A percentile compares a stretch with the other conserved stretches of the same genome.
These are phyloP conservation scores for Fregata magnificens DNA, from an alignment of 2,113 vertebrate species.

Conservation along the genomic window DNA sequence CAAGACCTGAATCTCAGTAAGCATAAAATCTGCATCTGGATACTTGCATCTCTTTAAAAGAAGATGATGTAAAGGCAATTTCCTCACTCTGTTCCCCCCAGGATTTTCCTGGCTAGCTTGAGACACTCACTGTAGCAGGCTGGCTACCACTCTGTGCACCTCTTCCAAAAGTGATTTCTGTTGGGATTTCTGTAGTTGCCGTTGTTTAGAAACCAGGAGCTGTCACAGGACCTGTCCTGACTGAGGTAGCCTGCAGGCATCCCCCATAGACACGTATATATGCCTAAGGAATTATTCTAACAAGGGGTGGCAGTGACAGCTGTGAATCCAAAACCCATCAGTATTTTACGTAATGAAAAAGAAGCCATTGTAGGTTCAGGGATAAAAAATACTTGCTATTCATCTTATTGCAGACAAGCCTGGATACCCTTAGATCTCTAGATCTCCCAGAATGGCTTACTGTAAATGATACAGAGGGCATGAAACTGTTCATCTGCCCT, in stretches of 20 bases:
- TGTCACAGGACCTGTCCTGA: not conserved
- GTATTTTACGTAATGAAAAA: not conserved
- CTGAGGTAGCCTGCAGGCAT: not conserved
- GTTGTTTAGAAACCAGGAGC: not conserved
- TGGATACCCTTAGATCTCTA: not conserved
- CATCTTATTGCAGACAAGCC: not conserved
- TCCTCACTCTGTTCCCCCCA: not conserved
- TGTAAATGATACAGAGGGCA: not conserved
- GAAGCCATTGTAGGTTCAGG: not conserved
- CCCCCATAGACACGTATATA: rapidly evolving
- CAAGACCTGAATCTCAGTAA: not conserved
- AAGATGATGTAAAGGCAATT: not conserved
- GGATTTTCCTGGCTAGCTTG: not conserved
- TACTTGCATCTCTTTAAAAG: not conserved
- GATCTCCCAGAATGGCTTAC: not conserved
- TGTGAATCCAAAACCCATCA: not conserved
- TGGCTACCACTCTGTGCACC: not conserved
- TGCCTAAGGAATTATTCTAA: not conserved
- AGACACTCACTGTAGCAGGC: not conserved
- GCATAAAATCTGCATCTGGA: not conserved
- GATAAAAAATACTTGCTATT: not conserved
- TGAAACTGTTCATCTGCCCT: not conserved
- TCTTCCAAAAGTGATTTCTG: not conserved
- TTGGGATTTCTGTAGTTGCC: not conserved
- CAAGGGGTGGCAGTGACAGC: not conserved